phyloP scores from a whole-genome alignment of 2,113 vertebrate genomes.

The Gasterosteus nipponicus region DNA sequence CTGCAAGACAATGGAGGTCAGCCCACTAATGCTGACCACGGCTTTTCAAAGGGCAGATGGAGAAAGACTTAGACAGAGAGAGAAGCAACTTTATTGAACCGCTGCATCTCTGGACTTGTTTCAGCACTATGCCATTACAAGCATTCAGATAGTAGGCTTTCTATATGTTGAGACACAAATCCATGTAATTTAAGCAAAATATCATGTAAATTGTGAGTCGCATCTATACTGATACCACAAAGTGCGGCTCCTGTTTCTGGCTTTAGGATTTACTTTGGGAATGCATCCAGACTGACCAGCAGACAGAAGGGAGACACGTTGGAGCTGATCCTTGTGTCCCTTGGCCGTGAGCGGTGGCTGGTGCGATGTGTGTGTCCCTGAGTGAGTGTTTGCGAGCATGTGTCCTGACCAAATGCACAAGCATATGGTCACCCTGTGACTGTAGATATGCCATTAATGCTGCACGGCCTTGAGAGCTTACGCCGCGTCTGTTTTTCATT shows the following conservation, averaged over 20 bases:
- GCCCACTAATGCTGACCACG: conserved; percentile 67
- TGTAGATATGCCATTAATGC: conserved; percentile 69
- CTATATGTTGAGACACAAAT: background rate
- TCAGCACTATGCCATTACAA: conserved; percentile 6
- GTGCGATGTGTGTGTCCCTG: conserved; percentile 12
- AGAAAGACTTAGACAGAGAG: conserved; percentile 40
- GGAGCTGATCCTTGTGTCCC: conserved; percentile 56
- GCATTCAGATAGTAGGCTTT: background rate
- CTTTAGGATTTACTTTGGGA: conserved; percentile 5
- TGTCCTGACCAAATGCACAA: conserved; percentile 66
- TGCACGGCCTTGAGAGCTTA: conserved; percentile 53
- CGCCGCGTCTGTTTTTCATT: conserved; percentile 29
- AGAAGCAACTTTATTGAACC: conserved; percentile 17
- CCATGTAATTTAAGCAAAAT: background rate
- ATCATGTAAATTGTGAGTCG: background rate
- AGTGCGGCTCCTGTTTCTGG: background rate
- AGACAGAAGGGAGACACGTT: conserved; percentile 48
- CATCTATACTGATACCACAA: background rate
- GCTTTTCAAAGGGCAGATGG: conserved; percentile 56
- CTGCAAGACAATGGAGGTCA: conserved; percentile 68
- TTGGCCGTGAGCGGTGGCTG: conserved; percentile 51
- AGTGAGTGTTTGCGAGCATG: conserved; percentile 8
- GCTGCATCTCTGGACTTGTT: conserved; percentile 28
- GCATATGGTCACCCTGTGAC: conserved; percentile 73
- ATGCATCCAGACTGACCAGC: conserved; percentile 41